Conservation (phyloP, 2,797 vertebrate species). For the Siniperca obscura region DNA sequence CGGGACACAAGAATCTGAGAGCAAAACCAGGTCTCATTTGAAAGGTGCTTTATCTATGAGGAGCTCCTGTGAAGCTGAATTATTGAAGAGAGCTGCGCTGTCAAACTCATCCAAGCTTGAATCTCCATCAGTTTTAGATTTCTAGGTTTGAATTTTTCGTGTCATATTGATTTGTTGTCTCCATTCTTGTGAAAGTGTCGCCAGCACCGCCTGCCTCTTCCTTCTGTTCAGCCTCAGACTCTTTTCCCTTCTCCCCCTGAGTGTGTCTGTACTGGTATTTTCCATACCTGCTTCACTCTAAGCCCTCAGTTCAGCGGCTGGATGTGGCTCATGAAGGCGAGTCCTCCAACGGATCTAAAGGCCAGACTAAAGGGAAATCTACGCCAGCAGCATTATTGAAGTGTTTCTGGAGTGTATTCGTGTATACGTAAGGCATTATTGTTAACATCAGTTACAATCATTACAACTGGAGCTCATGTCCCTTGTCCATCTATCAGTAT, state of each 20-base stretch:
- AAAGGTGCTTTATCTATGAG: neutral
- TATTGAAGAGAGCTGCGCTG: neutral
- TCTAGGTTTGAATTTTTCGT: constrained; percentile 20
- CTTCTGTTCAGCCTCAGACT: neutral
- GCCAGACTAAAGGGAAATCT: neutral
- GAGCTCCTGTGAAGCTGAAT: constrained; percentile 18
- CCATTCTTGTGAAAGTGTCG: neutral
- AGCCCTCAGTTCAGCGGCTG: neutral
- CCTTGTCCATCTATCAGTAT: neutral
- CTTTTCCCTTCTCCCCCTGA: neutral
- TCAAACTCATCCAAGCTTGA: constrained; percentile 38
- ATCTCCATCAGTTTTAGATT: constrained; percentile 33
- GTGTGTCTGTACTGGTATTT: neutral
- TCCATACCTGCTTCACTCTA: neutral
- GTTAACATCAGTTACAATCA: neutral
- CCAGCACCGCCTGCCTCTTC: neutral
- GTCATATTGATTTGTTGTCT: constrained; percentile 39
- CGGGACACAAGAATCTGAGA: neutral
- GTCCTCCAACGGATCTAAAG: neutral
- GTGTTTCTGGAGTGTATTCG: neutral
- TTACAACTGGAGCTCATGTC: neutral
- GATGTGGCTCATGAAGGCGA: neutral
- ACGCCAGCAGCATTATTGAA: neutral
- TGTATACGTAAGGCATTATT: neutral
- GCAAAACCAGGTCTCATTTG: neutral